phyloP scores from a whole-genome alignment of 2,113 vertebrate species.

The Hippoglossus stenolepis region DNA sequence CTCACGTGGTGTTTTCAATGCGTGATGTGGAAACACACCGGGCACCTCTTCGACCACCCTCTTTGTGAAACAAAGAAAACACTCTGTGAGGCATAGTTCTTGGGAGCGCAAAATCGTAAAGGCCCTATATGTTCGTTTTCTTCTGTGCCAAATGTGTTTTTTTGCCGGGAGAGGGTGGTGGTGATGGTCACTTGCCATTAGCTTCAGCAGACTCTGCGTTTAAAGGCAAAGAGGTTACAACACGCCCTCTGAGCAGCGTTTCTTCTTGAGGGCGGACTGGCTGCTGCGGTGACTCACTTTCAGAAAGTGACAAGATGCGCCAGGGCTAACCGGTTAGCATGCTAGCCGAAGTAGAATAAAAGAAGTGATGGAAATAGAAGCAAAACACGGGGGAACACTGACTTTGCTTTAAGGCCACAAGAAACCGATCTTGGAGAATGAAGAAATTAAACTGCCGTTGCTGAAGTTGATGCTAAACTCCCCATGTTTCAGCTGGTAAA shows the following conservation, averaged over 20 bases:
- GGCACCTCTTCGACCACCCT: slow-evolving; percentile 40
- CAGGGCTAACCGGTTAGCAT: not conserved
- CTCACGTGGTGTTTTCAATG: slow-evolving; percentile 60
- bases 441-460: not conserved
- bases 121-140: not conserved
- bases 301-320: slow-evolving; percentile 32
- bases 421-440: not conserved
- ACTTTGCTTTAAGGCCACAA: not conserved
- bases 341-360: not conserved
- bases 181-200: not conserved
- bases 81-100: slow-evolving; percentile 25
- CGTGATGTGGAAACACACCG: slow-evolving; percentile 34
- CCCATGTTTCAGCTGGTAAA: no score
- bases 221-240: not conserved
- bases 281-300: slow-evolving; percentile 45
- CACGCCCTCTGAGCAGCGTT: not conserved
- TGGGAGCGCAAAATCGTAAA: slow-evolving; percentile 33
- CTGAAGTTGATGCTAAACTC: not conserved
- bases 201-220: not conserved
- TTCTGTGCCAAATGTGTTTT: not conserved
- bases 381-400: not conserved
- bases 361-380: not conserved
- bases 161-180: not conserved
- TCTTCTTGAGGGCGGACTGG: slow-evolving; percentile 6
- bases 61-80: slow-evolving; percentile 62